These are phyloP conservation scores for Rhodeus uyekii DNA, from an alignment of 2,797 vertebrate species.

Conservation along the genomic window DNA sequence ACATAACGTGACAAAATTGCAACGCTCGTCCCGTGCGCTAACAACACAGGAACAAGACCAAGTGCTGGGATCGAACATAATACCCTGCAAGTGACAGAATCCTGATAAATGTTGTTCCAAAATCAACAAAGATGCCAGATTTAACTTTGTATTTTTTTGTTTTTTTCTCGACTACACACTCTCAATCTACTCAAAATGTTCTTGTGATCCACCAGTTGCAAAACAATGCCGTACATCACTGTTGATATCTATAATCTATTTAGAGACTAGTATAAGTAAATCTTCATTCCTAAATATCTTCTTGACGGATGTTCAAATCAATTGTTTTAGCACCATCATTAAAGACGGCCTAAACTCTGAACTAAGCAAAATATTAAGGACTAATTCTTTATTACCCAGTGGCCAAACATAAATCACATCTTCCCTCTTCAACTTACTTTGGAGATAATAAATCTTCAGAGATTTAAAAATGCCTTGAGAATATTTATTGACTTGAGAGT, in stretches of 20 bases:
- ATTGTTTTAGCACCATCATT: constrained; percentile 5
- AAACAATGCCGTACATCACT: background rate
- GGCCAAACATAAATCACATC: constrained; percentile 34
- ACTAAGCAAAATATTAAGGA: constrained; percentile 30
- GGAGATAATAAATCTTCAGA: constrained; percentile 24
- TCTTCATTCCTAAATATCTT: constrained; percentile 13
- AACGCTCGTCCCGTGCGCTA: too few species aligned
- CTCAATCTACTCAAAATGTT: background rate
- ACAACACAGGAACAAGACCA: too few species aligned
- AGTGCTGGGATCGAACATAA: too few species aligned
- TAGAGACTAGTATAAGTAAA: background rate
- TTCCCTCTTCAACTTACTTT: constrained; percentile 6
- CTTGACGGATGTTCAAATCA: constrained; percentile 22
- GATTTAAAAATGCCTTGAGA: constrained; percentile 38
- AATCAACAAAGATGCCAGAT: too few species aligned
- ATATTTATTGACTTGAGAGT: constrained; percentile 37
- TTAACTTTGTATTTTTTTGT: too few species aligned
- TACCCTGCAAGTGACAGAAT: too few species aligned
- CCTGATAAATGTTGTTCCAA: too few species aligned
- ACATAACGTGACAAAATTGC: too few species aligned
- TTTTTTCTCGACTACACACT: background rate
- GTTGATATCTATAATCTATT: background rate
- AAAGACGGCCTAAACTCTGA: constrained; percentile 28
- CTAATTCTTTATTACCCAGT: constrained; percentile 36
- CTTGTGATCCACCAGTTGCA: background rate